phyloP scores from a whole-genome alignment of 1,140 invertebrate genomes.

The Bombus pyrosoma region DNA sequence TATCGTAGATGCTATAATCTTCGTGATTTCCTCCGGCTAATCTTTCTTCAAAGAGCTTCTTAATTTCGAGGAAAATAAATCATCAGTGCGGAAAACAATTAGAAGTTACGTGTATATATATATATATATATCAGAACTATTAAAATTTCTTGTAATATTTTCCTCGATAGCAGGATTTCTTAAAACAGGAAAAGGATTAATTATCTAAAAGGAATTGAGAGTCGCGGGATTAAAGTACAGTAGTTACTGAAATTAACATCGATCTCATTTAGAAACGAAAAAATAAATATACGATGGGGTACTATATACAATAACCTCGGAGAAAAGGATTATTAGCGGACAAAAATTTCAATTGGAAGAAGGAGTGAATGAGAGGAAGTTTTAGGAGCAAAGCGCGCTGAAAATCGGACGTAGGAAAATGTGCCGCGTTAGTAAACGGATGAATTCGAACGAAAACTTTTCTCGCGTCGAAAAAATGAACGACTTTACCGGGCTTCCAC shows the following conservation, averaged over 20 bases:
- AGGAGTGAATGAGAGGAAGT: not conserved
- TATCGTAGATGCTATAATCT: not conserved
- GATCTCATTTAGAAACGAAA: not conserved
- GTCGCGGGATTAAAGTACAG: not conserved
- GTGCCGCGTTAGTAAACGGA: not conserved
- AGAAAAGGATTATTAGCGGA: not conserved
- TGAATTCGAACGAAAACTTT: slow-evolving; percentile 20
- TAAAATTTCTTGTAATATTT: not conserved
- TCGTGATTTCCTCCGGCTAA: not conserved
- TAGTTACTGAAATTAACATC: not conserved
- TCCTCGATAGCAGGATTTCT: too few relatives aligned
- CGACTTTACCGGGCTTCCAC: not conserved
- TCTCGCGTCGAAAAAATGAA: slow-evolving; percentile 25
- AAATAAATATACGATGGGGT: not conserved
- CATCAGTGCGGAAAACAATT: not conserved
- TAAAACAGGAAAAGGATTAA: not conserved
- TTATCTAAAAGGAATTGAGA: not conserved
- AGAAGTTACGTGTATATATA: too few relatives aligned
- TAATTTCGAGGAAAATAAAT: not conserved
- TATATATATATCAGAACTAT: not conserved
- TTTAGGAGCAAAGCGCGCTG: not conserved
- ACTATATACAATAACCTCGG: not conserved
- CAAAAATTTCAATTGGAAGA: not conserved
- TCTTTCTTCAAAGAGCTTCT: not conserved
- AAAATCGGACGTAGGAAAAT: slow-evolving; percentile 4